These are phyloP conservation scores for Nyctalus aviator DNA, from an alignment of 2,797 vertebrate genomes.

Conservation along the genomic window DNA sequence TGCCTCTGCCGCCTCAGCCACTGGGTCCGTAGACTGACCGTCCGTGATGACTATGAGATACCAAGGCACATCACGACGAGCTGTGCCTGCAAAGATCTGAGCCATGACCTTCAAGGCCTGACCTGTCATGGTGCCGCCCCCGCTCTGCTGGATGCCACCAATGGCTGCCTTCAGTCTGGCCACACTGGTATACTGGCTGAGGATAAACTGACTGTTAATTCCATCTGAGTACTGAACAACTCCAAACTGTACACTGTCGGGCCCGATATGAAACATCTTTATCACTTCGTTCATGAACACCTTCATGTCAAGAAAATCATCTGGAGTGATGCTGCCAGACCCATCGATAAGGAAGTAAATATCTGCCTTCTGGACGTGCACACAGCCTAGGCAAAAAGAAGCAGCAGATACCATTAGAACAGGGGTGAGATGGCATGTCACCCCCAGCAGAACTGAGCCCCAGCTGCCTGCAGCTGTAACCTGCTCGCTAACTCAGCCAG, in stretches of 20 bases:
- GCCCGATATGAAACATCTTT: slow-evolving; percentile 88
- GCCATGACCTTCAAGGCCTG: slow-evolving; percentile 88
- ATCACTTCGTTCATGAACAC: slow-evolving; percentile 90
- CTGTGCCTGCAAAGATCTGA: slow-evolving; percentile 83
- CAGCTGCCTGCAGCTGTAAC: not conserved
- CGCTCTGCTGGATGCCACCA: slow-evolving; percentile 83
- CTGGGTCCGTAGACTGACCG: slow-evolving; percentile 88
- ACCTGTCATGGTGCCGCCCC: slow-evolving; percentile 89
- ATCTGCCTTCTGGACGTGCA: slow-evolving; percentile 91
- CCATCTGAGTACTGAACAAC: slow-evolving; percentile 87
- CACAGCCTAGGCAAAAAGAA: slow-evolving; percentile 87
- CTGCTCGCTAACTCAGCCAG: not conserved
- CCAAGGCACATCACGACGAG: slow-evolving; percentile 79
- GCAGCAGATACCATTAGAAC: not conserved
- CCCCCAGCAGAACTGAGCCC: not conserved
- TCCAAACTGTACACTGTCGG: slow-evolving; percentile 88
- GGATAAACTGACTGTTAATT: slow-evolving; percentile 85
- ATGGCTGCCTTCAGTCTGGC: slow-evolving; percentile 86
- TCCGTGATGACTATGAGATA: slow-evolving; percentile 93
- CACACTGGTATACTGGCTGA: slow-evolving; percentile 79
- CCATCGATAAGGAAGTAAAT: slow-evolving; percentile 94
- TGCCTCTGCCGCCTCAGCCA: slow-evolving; percentile 85
- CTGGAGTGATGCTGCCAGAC: slow-evolving; percentile 88
- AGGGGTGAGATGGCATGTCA: fast-evolving
- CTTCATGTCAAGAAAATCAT: slow-evolving; percentile 91